phyloP scores from a whole-genome alignment of 2,113 vertebrate species.

The Ancistrus triradiatus region DNA sequence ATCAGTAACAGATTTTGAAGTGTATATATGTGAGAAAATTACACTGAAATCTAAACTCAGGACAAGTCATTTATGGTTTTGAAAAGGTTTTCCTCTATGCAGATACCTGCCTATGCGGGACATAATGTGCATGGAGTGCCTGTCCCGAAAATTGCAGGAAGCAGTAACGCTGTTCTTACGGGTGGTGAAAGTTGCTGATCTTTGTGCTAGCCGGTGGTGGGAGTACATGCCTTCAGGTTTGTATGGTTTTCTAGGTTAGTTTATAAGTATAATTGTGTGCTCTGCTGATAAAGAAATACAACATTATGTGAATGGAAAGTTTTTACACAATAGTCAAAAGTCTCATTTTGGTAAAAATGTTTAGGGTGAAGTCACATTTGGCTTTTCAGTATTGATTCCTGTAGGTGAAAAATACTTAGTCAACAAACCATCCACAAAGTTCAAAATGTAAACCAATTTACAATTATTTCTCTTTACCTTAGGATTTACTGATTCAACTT shows the following conservation, averaged over 20 bases:
- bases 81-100: slow-evolving; percentile 28
- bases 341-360: too few relatives aligned
- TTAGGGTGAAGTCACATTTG: too few relatives aligned
- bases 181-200: slow-evolving; percentile 95
- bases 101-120: slow-evolving; percentile 98
- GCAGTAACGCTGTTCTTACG: slow-evolving; percentile 91
- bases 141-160: slow-evolving; percentile 91
- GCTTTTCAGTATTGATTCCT: too few relatives aligned
- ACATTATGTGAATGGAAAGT: too few relatives aligned
- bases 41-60: too few relatives aligned
- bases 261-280: not conserved
- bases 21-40: too few relatives aligned
- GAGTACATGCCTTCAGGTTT: slow-evolving; percentile 98
- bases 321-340: too few relatives aligned
- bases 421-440: too few relatives aligned
- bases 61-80: too few relatives aligned
- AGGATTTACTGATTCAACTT: slow-evolving; percentile 97
- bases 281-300: not conserved
- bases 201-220: slow-evolving; percentile 97
- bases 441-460: not conserved
- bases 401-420: too few relatives aligned
- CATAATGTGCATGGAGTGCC: slow-evolving; percentile 98
- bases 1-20: too few relatives aligned
- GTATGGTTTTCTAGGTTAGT: slow-evolving; percentile 29
- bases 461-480: slow-evolving; percentile 1